Conservation (phyloP, 2,888 invertebrate species). For the Orchestes rusci region DNA sequence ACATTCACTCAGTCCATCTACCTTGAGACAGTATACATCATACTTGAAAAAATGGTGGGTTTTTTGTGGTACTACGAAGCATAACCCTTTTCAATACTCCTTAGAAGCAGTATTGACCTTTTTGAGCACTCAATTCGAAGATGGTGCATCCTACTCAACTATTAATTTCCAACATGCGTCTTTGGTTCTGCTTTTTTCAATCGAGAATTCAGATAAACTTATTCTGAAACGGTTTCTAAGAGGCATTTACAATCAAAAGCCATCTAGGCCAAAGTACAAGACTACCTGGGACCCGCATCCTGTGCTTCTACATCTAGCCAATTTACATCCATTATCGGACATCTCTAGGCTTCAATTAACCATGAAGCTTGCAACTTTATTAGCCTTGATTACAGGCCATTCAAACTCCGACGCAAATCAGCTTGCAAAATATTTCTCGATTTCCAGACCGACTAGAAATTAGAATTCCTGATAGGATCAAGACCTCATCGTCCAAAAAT, state of each 20-base stretch:
- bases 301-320: constrained; percentile 3
- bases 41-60: constrained; percentile 7
- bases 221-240: constrained; percentile 19
- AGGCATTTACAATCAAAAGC: constrained; percentile 14
- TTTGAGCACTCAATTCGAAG: constrained; percentile 8
- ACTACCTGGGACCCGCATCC: constrained; percentile 11
- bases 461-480: constrained; percentile 5
- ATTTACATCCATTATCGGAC: constrained; percentile 4
- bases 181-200: constrained; percentile 5
- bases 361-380: constrained; percentile 7
- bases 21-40: neutral
- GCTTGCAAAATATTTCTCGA: constrained; percentile 2
- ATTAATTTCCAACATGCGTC: constrained; percentile 10
- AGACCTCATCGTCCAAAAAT: constrained; percentile 8
- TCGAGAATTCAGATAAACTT: constrained; percentile 5
- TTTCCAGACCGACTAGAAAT: constrained; percentile 8
- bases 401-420: constrained; percentile 6
- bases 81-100: constrained; percentile 3
- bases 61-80: neutral
- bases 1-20: constrained; percentile 4
- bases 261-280: constrained; percentile 9
- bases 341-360: constrained; percentile 6
- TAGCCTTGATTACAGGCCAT: constrained; percentile 8
- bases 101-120: constrained; percentile 2
- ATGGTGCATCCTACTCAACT: constrained; percentile 10